Base-by-base conservation (phyloP, 2,888 invertebrate genomes). In the Ypsolopha sequella region DNA sequence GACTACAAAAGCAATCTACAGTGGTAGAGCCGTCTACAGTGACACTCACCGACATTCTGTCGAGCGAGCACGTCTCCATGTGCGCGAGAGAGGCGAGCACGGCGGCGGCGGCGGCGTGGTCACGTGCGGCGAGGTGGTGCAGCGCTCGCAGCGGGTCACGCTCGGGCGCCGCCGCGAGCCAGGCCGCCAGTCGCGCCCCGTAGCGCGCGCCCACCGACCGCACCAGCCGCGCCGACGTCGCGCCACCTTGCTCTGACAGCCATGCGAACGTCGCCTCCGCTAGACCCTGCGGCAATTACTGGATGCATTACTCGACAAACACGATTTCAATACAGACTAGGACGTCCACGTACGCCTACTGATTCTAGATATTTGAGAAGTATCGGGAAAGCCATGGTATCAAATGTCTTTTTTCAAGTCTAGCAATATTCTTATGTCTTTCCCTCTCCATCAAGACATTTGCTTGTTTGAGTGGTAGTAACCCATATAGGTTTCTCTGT, bases 31-130 rank as follows among this genome's bases (percentile, higher is more conserved):
- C n/a, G n/a, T n/a, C n/a, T n/a, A n/a, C n/a, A 46, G 34, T n/a
- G 46, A 1, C 46, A 2, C 57, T 53, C 36, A 90, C 91, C 70
- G 90, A 92, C 73, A 94, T 93, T 55, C 93, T 84, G 1, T 85
- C 81, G 0, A 94, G 85, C 43, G 90, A 90, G 60, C 91, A 90
- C 0, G 72, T 80, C 73, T 95, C 96, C 11, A 87, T 80, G 38
- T 78, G 68, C 0, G 91, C 91, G 51, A 93, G 71, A 53, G 88
- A 80, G 57, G 61, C 54, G 43, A 55, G 51, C 39, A 39, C 48
- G 46, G 41, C 54, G 43, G 53, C 56, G 2, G 48, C 45, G 4
- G 8, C 41, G n/a, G 10, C 41, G 49, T 41, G 10, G 36, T 24
- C 34, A n/a, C 11, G 49, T 34, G 3, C 52, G 54, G 68, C 68